phyloP scores from a whole-genome alignment of 2,113 vertebrate genomes.

The Onychostruthus taczanowskii region DNA sequence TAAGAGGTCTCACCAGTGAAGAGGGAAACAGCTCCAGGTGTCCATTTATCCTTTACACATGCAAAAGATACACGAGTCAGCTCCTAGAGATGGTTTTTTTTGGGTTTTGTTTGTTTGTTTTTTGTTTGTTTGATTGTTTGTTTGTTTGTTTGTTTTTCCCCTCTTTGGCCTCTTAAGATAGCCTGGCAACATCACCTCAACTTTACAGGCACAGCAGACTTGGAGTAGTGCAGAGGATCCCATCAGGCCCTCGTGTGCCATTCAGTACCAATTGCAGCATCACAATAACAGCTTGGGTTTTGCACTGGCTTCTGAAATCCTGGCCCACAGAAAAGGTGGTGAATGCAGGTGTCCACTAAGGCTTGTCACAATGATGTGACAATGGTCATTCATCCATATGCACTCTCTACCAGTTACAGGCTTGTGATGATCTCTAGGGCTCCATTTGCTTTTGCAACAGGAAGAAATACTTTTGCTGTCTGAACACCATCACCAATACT shows the following conservation, averaged over 20 bases:
- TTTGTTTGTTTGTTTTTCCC: too few species aligned
- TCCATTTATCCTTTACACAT: neutral
- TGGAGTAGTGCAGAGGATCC: fast-evolving
- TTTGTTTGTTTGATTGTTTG: too few species aligned
- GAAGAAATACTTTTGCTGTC: neutral
- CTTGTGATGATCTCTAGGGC: neutral
- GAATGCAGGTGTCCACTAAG: neutral
- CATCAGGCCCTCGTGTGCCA: fast-evolving
- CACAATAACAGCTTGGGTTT: neutral
- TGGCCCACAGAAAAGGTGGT: neutral
- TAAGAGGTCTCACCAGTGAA: neutral
- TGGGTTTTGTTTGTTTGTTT: too few species aligned
- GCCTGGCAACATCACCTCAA: neutral
- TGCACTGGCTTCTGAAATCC: neutral
- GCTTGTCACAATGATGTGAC: neutral
- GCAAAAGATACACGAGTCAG: neutral
- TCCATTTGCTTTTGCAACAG: neutral
- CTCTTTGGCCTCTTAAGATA: neutral
- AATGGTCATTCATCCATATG: neutral
- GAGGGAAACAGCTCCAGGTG: neutral
- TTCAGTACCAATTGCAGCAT: fast-evolving
- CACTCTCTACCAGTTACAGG: neutral
- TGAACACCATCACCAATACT: neutral
- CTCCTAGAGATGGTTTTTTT: neutral
- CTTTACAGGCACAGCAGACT: neutral